phyloP scores from a whole-genome alignment of 2,113 vertebrate species.

The Cynopterus brachyotis region DNA sequence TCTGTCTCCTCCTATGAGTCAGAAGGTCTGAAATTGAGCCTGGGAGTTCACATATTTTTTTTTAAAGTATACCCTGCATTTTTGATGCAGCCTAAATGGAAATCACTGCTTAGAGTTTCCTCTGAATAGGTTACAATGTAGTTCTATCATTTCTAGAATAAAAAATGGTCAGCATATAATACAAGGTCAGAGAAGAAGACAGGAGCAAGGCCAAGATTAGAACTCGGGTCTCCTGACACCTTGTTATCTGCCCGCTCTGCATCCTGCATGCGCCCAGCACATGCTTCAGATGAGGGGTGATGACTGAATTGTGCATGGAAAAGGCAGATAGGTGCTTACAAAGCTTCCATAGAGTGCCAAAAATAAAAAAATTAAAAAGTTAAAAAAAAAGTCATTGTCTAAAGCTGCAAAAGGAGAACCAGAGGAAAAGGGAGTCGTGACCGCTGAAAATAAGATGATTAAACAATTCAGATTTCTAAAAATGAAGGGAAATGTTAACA shows the following conservation, averaged over 20 bases:
- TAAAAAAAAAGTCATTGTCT: background rate
- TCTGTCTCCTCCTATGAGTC: background rate
- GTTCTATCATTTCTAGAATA: background rate
- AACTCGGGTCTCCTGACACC: background rate
- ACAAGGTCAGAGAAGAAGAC: background rate
- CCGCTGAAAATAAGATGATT: background rate
- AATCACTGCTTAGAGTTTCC: background rate
- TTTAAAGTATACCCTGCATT: background rate
- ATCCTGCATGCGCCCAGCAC: background rate
- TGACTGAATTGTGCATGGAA: rapidly evolving
- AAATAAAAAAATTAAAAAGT: background rate
- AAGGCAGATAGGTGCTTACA: background rate
- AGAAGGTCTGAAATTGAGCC: background rate
- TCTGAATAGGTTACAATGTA: background rate
- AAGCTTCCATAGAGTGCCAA: background rate
- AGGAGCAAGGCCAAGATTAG: background rate
- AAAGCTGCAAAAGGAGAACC: background rate
- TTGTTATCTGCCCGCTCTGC: background rate
- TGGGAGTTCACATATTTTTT: background rate
- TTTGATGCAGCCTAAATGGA: background rate
- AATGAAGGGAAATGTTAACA: background rate
- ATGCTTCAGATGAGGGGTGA: background rate
- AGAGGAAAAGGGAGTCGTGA: background rate
- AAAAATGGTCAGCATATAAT: background rate
- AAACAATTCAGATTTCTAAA: background rate